A percentile compares a stretch with the other conserved stretches of the same genome.
phyloP scores from a whole-genome alignment of 2,888 invertebrate species.

The Pollenia angustigena region DNA sequence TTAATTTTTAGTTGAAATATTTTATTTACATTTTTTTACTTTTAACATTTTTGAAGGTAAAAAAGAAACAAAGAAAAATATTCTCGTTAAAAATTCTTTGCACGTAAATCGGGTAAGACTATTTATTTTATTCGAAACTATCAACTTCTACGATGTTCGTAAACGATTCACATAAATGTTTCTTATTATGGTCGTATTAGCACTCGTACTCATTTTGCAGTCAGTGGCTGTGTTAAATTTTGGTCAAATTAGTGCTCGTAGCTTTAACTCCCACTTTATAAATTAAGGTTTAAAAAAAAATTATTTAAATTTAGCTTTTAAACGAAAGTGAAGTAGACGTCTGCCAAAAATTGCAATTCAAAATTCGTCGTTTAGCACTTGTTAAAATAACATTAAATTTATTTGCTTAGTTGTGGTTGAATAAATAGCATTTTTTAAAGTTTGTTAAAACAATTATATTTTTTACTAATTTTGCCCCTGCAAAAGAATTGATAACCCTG shows the following conservation, averaged over 20 bases:
- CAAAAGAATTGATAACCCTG: too few relatives aligned
- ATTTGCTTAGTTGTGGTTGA: background rate
- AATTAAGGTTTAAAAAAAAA: background rate
- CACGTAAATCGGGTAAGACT: slow-evolving; percentile 80
- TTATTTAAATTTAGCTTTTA: slow-evolving; percentile 12
- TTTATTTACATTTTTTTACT: slow-evolving; percentile 18
- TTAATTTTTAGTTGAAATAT: slow-evolving; percentile 1
- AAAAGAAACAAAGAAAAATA: slow-evolving; percentile 41
- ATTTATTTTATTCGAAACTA: slow-evolving; percentile 42
- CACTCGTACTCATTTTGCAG: slow-evolving; percentile 20
- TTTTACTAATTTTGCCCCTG: too few relatives aligned
- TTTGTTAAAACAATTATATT: too few relatives aligned
- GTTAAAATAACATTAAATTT: slow-evolving; percentile 9
- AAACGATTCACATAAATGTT: background rate
- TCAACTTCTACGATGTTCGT: slow-evolving; percentile 1
- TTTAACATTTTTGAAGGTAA: slow-evolving; percentile 62
- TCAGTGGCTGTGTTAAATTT: slow-evolving; percentile 3
- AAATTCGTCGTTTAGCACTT: slow-evolving; percentile 59
- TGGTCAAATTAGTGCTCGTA: slow-evolving; percentile 33
- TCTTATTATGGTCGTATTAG: slow-evolving; percentile 47
- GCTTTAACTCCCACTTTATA: slow-evolving; percentile 42
- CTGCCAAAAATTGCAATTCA: slow-evolving; percentile 76
- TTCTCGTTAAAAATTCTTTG: slow-evolving; percentile 74
- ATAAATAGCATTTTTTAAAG: background rate
- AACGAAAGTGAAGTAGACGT: slow-evolving; percentile 72